A percentile compares a stretch with the other conserved stretches of the same genome.
Evolutionary conservation across 2,888 invertebrate species (phyloP).

Genomic region (Candidula unifasciata): DNA sequence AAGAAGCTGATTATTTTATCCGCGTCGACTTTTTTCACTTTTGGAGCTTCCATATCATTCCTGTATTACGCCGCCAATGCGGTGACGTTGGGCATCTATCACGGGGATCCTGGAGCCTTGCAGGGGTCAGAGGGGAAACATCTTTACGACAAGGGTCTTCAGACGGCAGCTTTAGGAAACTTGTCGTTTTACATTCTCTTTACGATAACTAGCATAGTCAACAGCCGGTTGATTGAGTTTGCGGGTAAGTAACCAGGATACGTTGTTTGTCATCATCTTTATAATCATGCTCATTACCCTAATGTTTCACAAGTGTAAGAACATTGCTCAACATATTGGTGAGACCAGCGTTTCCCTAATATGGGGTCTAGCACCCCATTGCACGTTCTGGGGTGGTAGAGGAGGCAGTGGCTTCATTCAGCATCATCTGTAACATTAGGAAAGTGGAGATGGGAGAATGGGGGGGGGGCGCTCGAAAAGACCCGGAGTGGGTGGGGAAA

Average conservation of each 20-base stretch:
- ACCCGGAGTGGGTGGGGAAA: too few relatives aligned
- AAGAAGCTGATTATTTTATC: not conserved
- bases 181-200: slow-evolving; percentile 9
- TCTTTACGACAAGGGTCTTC: slow-evolving; percentile 19
- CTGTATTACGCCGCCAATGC: slow-evolving; percentile 25
- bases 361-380: too few relatives aligned
- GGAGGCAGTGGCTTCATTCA: too few relatives aligned
- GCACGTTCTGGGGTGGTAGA: too few relatives aligned
- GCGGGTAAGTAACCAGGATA: slow-evolving; percentile 6
- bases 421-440: too few relatives aligned
- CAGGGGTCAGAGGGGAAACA: slow-evolving; percentile 21
- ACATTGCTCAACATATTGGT: too few relatives aligned
- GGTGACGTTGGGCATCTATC: slow-evolving; percentile 31
- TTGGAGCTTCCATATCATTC: not conserved
- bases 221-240: slow-evolving; percentile 5
- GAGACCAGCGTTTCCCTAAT: too few relatives aligned
- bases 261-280: too few relatives aligned
- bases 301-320: too few relatives aligned
- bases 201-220: slow-evolving; percentile 18
- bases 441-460: too few relatives aligned
- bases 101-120: slow-evolving; percentile 37
- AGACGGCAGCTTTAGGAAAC: slow-evolving; percentile 23
- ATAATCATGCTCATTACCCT: too few relatives aligned
- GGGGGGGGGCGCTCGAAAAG: too few relatives aligned
- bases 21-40: not conserved